Evolutionary conservation across 2,797 vertebrate species (phyloP).

Genomic region (Lithobates pipiens): DNA sequence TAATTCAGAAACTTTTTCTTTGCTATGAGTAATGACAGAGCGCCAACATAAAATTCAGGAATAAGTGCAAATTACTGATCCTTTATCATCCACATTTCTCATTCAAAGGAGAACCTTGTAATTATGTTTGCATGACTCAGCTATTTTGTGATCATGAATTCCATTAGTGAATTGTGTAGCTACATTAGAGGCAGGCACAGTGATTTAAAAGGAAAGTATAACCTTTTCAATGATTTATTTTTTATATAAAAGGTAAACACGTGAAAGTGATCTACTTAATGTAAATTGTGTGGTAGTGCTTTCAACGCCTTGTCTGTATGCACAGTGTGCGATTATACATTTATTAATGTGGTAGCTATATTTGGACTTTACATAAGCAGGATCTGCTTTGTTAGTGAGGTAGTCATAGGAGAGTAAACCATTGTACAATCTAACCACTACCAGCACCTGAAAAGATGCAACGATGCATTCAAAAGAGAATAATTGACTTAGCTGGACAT

Average conservation of each 20-base stretch:
- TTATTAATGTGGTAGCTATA: not conserved
- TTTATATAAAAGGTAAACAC: not conserved
- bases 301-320: not conserved
- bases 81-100: constrained; percentile 18
- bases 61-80: not conserved
- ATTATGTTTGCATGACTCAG: constrained; percentile 9
- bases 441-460: too few relatives aligned
- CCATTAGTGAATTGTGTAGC: not conserved
- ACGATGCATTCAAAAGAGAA: too few relatives aligned
- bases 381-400: too few relatives aligned
- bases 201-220: not conserved
- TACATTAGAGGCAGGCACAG: not conserved
- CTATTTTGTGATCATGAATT: constrained; percentile 22
- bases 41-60: too few relatives aligned
- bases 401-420: too few relatives aligned
- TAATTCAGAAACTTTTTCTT: constrained; percentile 48
- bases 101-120: constrained; percentile 5
- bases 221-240: too few relatives aligned
- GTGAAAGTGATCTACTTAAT: not conserved
- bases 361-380: too few relatives aligned
- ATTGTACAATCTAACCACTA: too few relatives aligned
- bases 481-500: too few relatives aligned
- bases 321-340: not conserved
- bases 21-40: not conserved
- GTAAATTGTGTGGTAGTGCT: too few relatives aligned